phyloP scores from a whole-genome alignment of 2,888 invertebrate genomes.

The Capitulum mitella region DNA sequence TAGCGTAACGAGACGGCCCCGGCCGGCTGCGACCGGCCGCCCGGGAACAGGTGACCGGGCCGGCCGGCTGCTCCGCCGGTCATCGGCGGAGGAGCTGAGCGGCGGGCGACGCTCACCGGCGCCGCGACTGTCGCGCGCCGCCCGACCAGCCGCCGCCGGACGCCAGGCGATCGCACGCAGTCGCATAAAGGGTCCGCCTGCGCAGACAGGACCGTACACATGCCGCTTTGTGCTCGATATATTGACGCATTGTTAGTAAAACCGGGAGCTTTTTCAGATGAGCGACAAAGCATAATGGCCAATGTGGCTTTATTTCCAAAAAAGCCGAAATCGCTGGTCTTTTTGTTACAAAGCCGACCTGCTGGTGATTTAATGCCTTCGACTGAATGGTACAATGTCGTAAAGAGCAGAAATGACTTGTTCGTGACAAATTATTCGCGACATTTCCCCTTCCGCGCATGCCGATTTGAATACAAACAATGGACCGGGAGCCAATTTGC shows the following conservation, averaged over 20 bases:
- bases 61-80: neutral
- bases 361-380: neutral
- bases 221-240: neutral
- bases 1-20: neutral
- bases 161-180: neutral
- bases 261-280: slow-evolving; percentile 6
- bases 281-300: slow-evolving; percentile 10
- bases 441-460: neutral
- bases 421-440: neutral
- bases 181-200: neutral
- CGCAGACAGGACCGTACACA: neutral
- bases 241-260: neutral
- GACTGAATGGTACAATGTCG: slow-evolving; percentile 11
- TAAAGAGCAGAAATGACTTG: neutral
- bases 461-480: slow-evolving; percentile 9
- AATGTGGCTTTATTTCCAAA: slow-evolving; percentile 21
- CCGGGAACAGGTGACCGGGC: too few species aligned
- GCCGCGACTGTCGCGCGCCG: too few species aligned
- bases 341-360: neutral
- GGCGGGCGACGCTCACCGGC: too few species aligned
- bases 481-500: neutral
- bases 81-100: neutral
- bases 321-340: slow-evolving; percentile 4
- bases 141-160: too few species aligned
- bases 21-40: neutral